Conservation (phyloP, 2,113 vertebrate genomes). For the Rhinolophus ferrumequinum region DNA sequence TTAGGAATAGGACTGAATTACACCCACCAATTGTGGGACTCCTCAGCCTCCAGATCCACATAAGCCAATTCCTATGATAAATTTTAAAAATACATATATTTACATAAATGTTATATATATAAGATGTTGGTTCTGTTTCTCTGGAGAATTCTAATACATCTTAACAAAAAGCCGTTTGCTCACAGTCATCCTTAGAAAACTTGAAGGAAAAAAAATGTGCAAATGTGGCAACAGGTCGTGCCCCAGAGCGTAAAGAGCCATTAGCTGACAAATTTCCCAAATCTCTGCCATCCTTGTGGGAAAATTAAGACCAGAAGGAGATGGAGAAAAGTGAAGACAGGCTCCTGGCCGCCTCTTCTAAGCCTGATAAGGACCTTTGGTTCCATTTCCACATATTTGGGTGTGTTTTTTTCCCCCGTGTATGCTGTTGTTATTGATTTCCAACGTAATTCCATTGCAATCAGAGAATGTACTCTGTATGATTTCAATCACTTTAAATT, state of each 20-base stretch:
- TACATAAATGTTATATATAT: not conserved
- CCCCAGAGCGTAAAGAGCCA: not conserved
- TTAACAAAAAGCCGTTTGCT: not conserved
- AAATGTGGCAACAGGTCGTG: not conserved
- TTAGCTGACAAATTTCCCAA: not conserved
- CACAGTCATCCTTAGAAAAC: not conserved
- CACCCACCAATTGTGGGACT: not conserved
- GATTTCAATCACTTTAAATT: not conserved
- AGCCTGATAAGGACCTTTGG: not conserved
- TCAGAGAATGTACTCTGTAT: not conserved
- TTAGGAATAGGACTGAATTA: not conserved
- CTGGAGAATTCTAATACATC: not conserved
- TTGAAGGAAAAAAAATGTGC: not conserved
- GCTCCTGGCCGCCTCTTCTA: not conserved
- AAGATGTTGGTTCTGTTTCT: not conserved
- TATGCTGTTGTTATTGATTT: not conserved
- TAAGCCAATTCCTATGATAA: not conserved
- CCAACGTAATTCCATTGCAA: not conserved
- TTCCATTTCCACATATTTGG: conserved; percentile 9
- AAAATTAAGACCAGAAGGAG: not conserved
- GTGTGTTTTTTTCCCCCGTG: no score
- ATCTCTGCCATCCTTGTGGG: not conserved
- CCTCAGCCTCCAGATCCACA: not conserved
- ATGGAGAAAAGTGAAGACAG: not conserved
- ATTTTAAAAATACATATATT: not conserved